Percentiles rank a stretch among this genome's conserved stretches.
Conservation (phyloP, 2,888 invertebrate species). For the Ecliptopera silaceata region DNA sequence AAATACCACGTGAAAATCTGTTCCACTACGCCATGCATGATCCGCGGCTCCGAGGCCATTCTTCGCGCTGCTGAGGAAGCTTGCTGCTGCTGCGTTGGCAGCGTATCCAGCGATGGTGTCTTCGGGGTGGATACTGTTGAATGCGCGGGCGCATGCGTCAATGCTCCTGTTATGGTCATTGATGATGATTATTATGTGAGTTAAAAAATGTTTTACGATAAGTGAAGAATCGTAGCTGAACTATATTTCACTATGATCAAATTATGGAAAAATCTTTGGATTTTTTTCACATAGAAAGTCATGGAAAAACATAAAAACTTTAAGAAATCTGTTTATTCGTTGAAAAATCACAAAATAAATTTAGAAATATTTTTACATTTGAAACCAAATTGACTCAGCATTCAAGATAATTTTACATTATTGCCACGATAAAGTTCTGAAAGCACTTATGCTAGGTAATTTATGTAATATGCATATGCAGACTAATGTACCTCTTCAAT, state of each 20-base stretch:
- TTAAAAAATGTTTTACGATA: too few relatives aligned
- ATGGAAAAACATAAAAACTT: too few relatives aligned
- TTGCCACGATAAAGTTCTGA: too few relatives aligned
- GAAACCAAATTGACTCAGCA: too few relatives aligned
- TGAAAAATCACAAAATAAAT: too few relatives aligned
- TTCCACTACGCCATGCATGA: slow-evolving; percentile 69
- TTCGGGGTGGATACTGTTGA: slow-evolving; percentile 70
- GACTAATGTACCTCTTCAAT: neutral
- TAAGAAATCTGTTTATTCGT: too few relatives aligned
- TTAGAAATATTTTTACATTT: too few relatives aligned
- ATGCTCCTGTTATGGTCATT: slow-evolving; percentile 66
- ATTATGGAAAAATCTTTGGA: too few relatives aligned
- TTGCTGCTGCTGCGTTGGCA: slow-evolving; percentile 56
- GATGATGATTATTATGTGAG: slow-evolving; percentile 75
- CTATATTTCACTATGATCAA: too few relatives aligned
- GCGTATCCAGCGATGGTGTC: slow-evolving; percentile 57
- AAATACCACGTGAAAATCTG: slow-evolving; percentile 71
- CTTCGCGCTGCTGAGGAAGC: slow-evolving; percentile 58
- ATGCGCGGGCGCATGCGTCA: slow-evolving; percentile 72
- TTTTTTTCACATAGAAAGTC: too few relatives aligned
- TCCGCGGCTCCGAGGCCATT: slow-evolving; percentile 64
- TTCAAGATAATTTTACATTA: too few relatives aligned
- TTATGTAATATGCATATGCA: neutral
- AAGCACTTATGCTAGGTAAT: neutral
- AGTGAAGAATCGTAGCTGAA: too few relatives aligned